A percentile compares a stretch with the other conserved stretches of the same genome.
phyloP scores from a whole-genome alignment of 1,140 invertebrate species.

The Hyposmocoma kahamanoa region DNA sequence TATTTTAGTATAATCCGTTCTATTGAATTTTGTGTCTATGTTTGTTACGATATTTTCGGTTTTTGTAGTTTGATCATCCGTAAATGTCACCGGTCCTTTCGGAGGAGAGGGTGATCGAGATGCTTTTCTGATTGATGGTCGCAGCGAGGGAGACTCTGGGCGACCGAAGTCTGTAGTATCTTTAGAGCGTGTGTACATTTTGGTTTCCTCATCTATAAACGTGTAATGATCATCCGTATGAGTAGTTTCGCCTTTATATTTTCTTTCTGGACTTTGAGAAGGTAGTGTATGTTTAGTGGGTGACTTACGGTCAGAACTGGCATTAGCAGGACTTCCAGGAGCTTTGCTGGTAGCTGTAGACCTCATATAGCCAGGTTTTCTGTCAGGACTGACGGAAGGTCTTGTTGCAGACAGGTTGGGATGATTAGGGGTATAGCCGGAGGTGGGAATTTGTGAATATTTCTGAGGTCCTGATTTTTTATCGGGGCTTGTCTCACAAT shows the following conservation, averaged over 20 bases:
- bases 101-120: slow-evolving; percentile 20
- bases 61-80: slow-evolving; percentile 5
- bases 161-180: slow-evolving; percentile 13
- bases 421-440: slow-evolving; percentile 5
- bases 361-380: slow-evolving; percentile 42
- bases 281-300: slow-evolving; percentile 9
- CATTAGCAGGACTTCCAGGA: slow-evolving; percentile 9
- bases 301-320: slow-evolving; percentile 1
- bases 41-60: slow-evolving; percentile 2
- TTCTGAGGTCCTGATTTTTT: too few relatives aligned
- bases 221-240: slow-evolving; percentile 42
- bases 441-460: too few relatives aligned
- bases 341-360: slow-evolving; percentile 32
- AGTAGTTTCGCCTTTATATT: slow-evolving; percentile 18
- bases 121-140: slow-evolving; percentile 9
- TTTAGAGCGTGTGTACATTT: slow-evolving; percentile 31
- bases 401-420: slow-evolving; percentile 7
- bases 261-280: slow-evolving; percentile 17
- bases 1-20: not conserved
- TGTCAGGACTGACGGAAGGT: slow-evolving; percentile 21
- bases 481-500: too few relatives aligned
- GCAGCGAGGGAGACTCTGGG: slow-evolving; percentile 5
- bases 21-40: too few relatives aligned
- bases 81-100: slow-evolving; percentile 20
- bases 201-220: slow-evolving; percentile 59